Evolutionary conservation across 1,140 invertebrate genomes (phyloP), one percentile per base, ranked within the genome.

Genomic region (Lasioglossum baleicum): DNA sequence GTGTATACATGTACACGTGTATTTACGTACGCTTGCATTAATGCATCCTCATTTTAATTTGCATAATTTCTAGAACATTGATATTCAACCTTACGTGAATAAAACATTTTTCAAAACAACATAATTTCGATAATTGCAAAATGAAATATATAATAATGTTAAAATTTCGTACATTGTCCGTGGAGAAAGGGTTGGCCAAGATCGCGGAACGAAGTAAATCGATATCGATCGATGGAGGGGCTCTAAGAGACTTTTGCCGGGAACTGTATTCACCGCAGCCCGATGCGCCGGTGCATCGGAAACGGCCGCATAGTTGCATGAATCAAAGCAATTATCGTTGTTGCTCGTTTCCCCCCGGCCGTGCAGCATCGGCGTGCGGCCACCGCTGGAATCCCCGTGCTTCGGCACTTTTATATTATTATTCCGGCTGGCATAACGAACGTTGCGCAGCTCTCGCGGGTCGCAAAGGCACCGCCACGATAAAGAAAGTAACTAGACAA

Each of bases 261-360:
- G 48, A 11, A 13, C 31, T 42, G 63, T 64, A n/a, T 66, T 66
- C 65, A 7, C 65, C 56, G 66, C 44, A 11, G 56, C 42, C n/a
- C 31, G 17, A 63, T 42, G 56, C 63, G 44, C 67, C 66, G 88
- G 87, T 86, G 88, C 86, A 88, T 90, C 89, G 86, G 85, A 90
- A 90, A 86, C 80, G 82, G 80, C 81, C 82, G 83, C 88, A 90
- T 89, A 88, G 85, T 88, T 90, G 88, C 86, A 89, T 88, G 87
- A 90, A 90, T 91, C 86, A 88, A 87, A 88, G 87, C 88, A 90
- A 90, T 91, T 90, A 90, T 90, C 88, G 83, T 85, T 68, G 69
- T 74, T 44, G 44, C 40, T 40, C 56, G 68, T 79, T 72, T 70
- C 17, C 53, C 75, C 64, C 22, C 11, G 15, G 71, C 13, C 63